A percentile compares a stretch with the other conserved stretches of the same genome.
Conservation (phyloP, 2,888 invertebrate species). For the Palloptera scutellata region DNA sequence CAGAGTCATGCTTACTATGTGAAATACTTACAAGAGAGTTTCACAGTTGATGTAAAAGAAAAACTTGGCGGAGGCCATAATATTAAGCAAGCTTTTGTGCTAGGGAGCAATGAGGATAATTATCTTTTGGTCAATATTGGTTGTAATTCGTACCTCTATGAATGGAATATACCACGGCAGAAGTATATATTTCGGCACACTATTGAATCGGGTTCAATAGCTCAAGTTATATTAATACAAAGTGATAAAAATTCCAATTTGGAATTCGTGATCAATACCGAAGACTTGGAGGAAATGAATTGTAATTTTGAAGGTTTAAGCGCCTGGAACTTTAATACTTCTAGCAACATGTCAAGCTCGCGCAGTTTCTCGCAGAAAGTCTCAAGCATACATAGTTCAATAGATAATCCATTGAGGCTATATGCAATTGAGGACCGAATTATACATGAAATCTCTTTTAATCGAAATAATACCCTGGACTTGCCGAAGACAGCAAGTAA, state of each 20-base stretch:
- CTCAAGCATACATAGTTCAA: slow-evolving; percentile 29
- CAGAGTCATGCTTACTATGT: slow-evolving; percentile 48
- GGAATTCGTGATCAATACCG: slow-evolving; percentile 58
- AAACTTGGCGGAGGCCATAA: slow-evolving; percentile 20
- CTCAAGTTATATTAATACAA: slow-evolving; percentile 62
- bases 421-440: slow-evolving; percentile 6
- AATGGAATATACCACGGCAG: slow-evolving; percentile 56
- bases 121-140: slow-evolving; percentile 56
- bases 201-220: slow-evolving; percentile 65
- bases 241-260: slow-evolving; percentile 42
- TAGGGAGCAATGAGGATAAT: background rate
- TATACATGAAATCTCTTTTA: slow-evolving; percentile 16
- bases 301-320: slow-evolving; percentile 49
- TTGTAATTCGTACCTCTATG: slow-evolving; percentile 64
- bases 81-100: slow-evolving; percentile 4
- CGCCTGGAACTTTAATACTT: slow-evolving; percentile 10
- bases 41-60: slow-evolving; percentile 36
- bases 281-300: slow-evolving; percentile 34
- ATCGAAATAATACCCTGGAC: slow-evolving; percentile 33
- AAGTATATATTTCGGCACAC: slow-evolving; percentile 49
- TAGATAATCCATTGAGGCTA: slow-evolving; percentile 33
- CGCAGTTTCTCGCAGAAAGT: slow-evolving; percentile 40
- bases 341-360: background rate
- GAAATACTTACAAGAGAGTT: slow-evolving; percentile 65
- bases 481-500: slow-evolving; percentile 21